phyloP scores from a whole-genome alignment of 2,888 invertebrate genomes.

The Eupelmus urozonus region DNA sequence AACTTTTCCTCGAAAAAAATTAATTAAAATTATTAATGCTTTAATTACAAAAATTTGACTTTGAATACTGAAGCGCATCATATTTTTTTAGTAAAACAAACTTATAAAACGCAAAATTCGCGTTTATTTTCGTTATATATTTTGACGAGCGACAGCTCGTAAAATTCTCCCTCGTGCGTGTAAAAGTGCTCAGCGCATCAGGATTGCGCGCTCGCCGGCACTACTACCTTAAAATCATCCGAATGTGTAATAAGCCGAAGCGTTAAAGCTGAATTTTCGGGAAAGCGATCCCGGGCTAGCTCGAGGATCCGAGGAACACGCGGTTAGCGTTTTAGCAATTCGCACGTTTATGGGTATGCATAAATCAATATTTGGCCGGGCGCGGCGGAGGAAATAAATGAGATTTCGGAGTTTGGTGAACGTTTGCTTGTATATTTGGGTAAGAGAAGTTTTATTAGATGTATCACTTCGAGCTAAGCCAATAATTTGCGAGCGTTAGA shows the following conservation, averaged over 20 bases:
- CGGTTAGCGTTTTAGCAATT: background rate
- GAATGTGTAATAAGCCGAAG: background rate
- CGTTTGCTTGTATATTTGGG: conserved; percentile 17
- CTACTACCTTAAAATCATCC: background rate
- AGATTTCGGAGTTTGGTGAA: conserved; percentile 9
- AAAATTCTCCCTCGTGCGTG: background rate
- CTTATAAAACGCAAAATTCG: background rate
- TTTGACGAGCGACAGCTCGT: background rate
- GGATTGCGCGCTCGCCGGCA: too few relatives aligned
- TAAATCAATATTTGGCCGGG: conserved; percentile 33
- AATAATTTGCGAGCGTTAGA: background rate
- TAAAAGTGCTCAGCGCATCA: too few relatives aligned
- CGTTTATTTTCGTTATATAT: background rate
- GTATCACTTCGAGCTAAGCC: conserved; percentile 8
- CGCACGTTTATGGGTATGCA: background rate
- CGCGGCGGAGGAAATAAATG: background rate
- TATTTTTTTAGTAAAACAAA: background rate
- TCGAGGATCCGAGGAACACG: too few relatives aligned
- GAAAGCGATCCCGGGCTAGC: background rate
- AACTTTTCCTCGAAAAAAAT: too few relatives aligned
- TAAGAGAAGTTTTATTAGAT: conserved; percentile 9
- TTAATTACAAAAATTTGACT: too few relatives aligned
- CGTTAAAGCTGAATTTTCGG: conserved; percentile 12
- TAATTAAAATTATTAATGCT: too few relatives aligned
- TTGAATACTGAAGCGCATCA: too few relatives aligned